Base-by-base conservation (phyloP, 2,113 vertebrate genomes). In the Coturnix japonica region DNA sequence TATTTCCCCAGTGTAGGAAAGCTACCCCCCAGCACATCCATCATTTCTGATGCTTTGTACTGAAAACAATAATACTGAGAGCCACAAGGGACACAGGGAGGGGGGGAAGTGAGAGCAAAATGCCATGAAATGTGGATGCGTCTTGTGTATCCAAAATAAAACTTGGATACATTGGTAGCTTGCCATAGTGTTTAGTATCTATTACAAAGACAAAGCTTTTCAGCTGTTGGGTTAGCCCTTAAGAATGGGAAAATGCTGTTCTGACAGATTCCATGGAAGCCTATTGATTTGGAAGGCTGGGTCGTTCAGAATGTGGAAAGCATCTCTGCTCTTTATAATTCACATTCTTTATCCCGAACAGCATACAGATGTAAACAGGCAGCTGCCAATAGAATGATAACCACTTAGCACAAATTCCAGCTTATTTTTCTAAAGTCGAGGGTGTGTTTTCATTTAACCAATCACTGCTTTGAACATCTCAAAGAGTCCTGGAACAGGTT, bases 91-190 rank as follows among this genome's bases (percentile, higher is more conserved):
- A 80, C 63, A 11, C 10, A 17, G 49, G 51, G 64, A 87, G 60
- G 35, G 79, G 37, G 51, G 78, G 59, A 6, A 85, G 76, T 75
- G n/a, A n/a, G 61, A 89, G 26, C 1, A 1, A 81, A 89, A 57
- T 60, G 53, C 70, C 85, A 6, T 70, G 43, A 59, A 89, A 49
- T 61, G 33, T 82, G 85, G 51, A 59, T 95, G 46, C 66, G 10
- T 94, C 33, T 87, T 51, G 84, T 73, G 91, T 92, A 92, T 95
- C 93, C 94, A 94, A 91, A 95, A 95, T 92, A 95, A 92, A 95
- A 85, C 87, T 77, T 71, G 67, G 56, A 94, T n/a, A 20, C 66
- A 43, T 61, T 94, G 85, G 64, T 74, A 74, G 56, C 22, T 92
- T 95, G 93, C 82, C 87, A 73, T 37, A 80, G 56, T n/a, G 56